Percentiles rank a stretch among this genome's conserved stretches.
Conservation (phyloP, 2,888 invertebrate genomes). For the Petrophora chlorosata region DNA sequence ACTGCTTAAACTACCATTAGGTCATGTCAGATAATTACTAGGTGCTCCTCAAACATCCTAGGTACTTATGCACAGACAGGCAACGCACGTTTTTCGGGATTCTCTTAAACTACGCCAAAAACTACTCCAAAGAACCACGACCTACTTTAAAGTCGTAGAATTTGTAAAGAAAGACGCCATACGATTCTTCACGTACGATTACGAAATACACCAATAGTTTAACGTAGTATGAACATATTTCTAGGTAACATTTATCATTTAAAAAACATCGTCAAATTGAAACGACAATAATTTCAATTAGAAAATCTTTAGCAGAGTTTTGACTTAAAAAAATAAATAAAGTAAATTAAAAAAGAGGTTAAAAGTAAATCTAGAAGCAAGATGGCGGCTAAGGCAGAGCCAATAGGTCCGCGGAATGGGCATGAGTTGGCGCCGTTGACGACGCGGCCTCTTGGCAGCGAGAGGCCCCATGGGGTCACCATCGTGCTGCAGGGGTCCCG, state of each 20-base stretch:
- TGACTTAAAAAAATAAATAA: background rate
- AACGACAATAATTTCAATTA: conserved; percentile 51
- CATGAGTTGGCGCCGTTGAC: conserved; percentile 93
- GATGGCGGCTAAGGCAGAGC: conserved; percentile 77
- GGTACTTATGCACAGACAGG: conserved; percentile 73
- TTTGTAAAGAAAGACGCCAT: conserved; percentile 81
- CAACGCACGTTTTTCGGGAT: conserved; percentile 71
- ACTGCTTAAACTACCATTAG: background rate
- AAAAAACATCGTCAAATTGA: conserved; percentile 76
- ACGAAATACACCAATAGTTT: conserved; percentile 69
- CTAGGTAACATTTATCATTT: conserved; percentile 69
- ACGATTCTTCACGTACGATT: conserved; percentile 75
- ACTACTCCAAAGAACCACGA: conserved; percentile 68
- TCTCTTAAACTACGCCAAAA: conserved; percentile 75
- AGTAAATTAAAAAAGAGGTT: conserved; percentile 5
- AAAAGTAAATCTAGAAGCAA: conserved; percentile 35
- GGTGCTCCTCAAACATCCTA: conserved; percentile 5
- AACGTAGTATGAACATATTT: conserved; percentile 76
- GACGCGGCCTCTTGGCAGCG: conserved; percentile 84
- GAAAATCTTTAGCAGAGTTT: conserved; percentile 1
- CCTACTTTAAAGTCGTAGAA: conserved; percentile 75
- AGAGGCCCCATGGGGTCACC: conserved; percentile 88
- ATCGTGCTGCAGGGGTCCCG: conserved; percentile 89
- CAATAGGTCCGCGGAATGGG: conserved; percentile 86
- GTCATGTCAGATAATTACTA: conserved; percentile 5